Base-by-base conservation (phyloP, 64 coral and sea anemone species). In the Hydrozoanthus tunicans region DNA sequence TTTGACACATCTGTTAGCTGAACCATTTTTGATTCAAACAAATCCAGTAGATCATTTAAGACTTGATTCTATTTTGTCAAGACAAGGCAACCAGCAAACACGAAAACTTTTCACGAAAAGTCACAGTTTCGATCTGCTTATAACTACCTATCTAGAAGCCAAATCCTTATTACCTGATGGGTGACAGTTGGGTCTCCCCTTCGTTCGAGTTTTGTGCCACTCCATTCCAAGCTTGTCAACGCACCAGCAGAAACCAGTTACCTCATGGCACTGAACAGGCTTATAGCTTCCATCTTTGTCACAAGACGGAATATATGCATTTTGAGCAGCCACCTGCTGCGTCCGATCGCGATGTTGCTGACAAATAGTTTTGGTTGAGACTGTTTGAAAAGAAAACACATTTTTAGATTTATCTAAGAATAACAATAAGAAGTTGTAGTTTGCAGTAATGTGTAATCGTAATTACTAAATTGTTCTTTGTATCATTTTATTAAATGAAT, bases 241-340 rank as follows among this genome's bases (percentile, higher is more conserved):
- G 20, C 95, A 96, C 95, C 95, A 96, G 62, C 95, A 96, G 23
- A 88, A 81, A 5, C 95, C 95, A 13, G 95, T 94, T 55, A 77
- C 24, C 26, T 91, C 52, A 1, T 96, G 81, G 6, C 95, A 96
- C 26, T 96, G 95, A 14, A 51, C 84, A 73, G 84, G 53, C 4
- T 67, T 88, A 13, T 88, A 88, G 25, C 68, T 73, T 43, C 84
- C 84, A 13, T 88, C 70, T 26, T 17, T 59, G 3, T 88, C 55
- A 25, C 84, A 88, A 12, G 84, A 59, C 51, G 84, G 84, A 58
- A 88, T 53, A 55, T 88, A 88, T 20, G 74, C 84, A 88, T 88
- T 88, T 73, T 75, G 84, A 25, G 55, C 55, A 6, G 69, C 84
- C 6, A 60, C 69, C 32, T 88, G 54, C 7, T 59, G 84, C 15